Base-by-base conservation (phyloP, 2,888 invertebrate genomes). In the Sicus ferrugineus region DNA sequence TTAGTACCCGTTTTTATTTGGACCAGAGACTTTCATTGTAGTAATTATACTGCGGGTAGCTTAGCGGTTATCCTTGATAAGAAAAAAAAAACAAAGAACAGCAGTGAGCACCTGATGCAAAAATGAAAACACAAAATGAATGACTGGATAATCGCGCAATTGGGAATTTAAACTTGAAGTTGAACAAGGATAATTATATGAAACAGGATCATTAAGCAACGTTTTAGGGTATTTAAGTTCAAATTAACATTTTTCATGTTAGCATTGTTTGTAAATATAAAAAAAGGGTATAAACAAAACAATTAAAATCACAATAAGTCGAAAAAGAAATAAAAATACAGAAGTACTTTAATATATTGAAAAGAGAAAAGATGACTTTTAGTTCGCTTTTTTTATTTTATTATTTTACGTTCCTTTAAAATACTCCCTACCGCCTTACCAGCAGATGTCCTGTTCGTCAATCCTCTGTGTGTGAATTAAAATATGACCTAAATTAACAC, bases 21-120 rank as follows among this genome's bases (percentile, higher is more conserved):
- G 48, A 11, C 62, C 34, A 26, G n/a, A 56, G n/a, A 9, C 23
- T 42, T 61, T 26, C 16, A 42, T 61, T 61, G 23, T 21, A 34
- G 28, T 62, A 62, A 62, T 62, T 62, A 48, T 30, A 26, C 48
- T 46, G 23, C 26, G n/a, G n/a, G 11, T 62, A 23, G 62, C 28
- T 28, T 30, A 31, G 42, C 26, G 23, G 46, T 42, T 62, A 46
- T 62, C 28, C 48, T 26, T 16, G 46, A 5, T 23, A 38, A 26
- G 2, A 5, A 26, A 3, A 23, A 11, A 52, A 11, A 9, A 52
- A 19, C 19, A 19, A 31, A 34, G 16, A 21, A 21, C 9, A 30
- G 1, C 11, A 23, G 23, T 16, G n/a, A 56, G 16, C 56, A 61
- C 61, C 61, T 61, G 61, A 61, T 61, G 61, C 4, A n/a, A n/a